Conservation (phyloP, 2,113 vertebrate species). For the Fregetta grallaria region DNA sequence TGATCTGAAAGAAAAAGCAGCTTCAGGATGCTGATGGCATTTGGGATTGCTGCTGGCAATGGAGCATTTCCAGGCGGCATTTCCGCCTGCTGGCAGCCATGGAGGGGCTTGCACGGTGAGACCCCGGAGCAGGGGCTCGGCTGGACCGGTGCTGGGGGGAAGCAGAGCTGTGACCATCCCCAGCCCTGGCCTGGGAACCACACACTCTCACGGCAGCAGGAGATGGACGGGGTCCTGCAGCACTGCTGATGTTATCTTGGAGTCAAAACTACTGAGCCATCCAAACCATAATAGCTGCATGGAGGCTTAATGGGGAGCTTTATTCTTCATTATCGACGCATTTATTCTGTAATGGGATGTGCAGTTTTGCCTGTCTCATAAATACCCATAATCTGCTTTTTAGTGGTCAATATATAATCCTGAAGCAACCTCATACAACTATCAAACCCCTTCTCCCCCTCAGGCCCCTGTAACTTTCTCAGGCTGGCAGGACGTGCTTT, state of each 20-base stretch:
- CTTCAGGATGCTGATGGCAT: background rate
- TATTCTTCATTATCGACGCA: background rate
- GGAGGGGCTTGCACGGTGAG: background rate
- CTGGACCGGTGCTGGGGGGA: accelerated
- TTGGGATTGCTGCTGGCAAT: background rate
- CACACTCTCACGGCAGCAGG: accelerated
- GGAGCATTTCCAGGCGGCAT: background rate
- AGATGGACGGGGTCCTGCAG: background rate
- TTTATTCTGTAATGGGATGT: background rate
- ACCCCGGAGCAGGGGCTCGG: background rate
- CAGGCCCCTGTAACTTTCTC: background rate
- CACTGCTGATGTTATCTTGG: background rate
- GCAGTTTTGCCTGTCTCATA: background rate
- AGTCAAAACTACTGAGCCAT: background rate
- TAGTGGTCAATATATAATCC: background rate
- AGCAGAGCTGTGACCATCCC: background rate
- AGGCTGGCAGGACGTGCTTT: background rate
- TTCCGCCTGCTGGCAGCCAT: accelerated
- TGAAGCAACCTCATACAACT: background rate
- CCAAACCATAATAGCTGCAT: background rate
- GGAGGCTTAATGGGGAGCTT: background rate
- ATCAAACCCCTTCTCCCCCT: background rate
- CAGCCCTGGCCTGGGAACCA: background rate
- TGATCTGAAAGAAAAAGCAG: background rate
- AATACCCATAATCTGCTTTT: background rate